phyloP scores from a whole-genome alignment of 2,113 vertebrate genomes.

The Fregata magnificens region DNA sequence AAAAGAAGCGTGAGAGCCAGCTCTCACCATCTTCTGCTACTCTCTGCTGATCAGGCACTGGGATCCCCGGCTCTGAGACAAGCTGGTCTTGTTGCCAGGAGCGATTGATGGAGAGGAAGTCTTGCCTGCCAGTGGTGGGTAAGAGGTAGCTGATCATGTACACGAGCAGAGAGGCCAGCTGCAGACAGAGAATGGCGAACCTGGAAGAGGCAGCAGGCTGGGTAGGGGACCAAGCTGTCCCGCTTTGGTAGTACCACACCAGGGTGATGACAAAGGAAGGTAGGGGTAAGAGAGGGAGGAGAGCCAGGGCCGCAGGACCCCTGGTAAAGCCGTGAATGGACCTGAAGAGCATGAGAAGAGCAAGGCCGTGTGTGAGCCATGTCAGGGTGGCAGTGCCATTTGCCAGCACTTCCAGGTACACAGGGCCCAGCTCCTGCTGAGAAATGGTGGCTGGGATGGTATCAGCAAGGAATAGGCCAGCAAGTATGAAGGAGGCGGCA shows the following conservation, averaged over 20 bases:
- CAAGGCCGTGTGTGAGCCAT: constrained; percentile 84
- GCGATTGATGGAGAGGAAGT: constrained; percentile 65
- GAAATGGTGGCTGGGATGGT: constrained; percentile 70
- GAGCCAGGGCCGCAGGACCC: constrained; percentile 77
- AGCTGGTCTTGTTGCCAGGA: constrained; percentile 69
- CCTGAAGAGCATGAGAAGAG: constrained; percentile 73
- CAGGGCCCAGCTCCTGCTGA: constrained; percentile 68
- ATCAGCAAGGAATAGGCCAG: constrained; percentile 77
- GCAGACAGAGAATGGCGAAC: constrained; percentile 76
- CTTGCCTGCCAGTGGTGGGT: constrained; percentile 62
- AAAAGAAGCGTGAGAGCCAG: constrained; percentile 88
- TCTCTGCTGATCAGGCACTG: constrained; percentile 61
- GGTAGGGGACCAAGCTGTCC: constrained; percentile 54
- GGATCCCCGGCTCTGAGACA: constrained; percentile 25
- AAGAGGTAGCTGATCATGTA: constrained; percentile 78
- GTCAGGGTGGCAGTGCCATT: constrained; percentile 77
- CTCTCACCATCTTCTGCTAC: constrained; percentile 89
- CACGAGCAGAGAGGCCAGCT: constrained; percentile 72
- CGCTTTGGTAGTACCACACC: constrained; percentile 69
- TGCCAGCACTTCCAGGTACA: constrained; percentile 82
- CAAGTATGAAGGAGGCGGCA: constrained; percentile 69
- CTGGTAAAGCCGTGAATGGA: constrained; percentile 67
- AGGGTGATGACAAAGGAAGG: constrained; percentile 82
- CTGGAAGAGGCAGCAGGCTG: constrained; percentile 73
- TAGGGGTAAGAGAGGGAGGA: constrained; percentile 75